Percentiles rank a stretch among this genome's conserved stretches.
Conservation (phyloP, 2,888 invertebrate species). For the Tetheella fluctuosa region DNA sequence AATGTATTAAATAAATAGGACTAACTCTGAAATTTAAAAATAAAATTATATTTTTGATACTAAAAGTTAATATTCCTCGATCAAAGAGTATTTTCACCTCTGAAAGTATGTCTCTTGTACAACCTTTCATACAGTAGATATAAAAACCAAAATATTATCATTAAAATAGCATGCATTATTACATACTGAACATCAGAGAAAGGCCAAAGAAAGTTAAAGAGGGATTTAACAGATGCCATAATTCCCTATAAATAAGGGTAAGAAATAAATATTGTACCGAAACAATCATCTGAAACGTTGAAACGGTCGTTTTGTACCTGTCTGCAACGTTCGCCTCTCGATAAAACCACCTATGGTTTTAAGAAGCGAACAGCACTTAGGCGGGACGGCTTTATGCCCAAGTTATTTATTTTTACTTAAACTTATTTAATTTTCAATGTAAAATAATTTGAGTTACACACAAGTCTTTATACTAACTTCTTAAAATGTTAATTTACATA, state of each 20-base stretch:
- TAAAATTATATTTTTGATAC: too few species aligned
- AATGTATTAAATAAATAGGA: too few species aligned
- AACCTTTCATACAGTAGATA: too few species aligned
- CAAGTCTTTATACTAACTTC: background rate
- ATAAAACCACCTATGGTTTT: conserved; percentile 81
- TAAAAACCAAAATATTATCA: background rate
- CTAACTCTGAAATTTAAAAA: too few species aligned
- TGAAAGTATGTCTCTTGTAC: too few species aligned
- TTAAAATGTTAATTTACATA: too few species aligned
- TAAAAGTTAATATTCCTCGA: too few species aligned
- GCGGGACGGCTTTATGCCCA: conserved; percentile 47
- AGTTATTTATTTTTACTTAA: conserved; percentile 15
- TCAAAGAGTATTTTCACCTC: too few species aligned
- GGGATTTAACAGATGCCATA: background rate
- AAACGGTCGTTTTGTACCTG: conserved; percentile 49
- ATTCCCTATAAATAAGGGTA: background rate
- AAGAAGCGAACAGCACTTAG: conserved; percentile 79
- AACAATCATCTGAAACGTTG: conserved; percentile 56
- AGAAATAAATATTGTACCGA: conserved; percentile 46
- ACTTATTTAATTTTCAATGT: background rate
- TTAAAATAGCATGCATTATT: background rate
- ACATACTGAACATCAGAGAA: background rate
- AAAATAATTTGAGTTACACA: background rate
- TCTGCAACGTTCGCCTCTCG: conserved; percentile 53
- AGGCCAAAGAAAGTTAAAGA: background rate